Evolutionary conservation across 2,888 invertebrate species (phyloP).

Genomic region (Shargacucullia verbasci): DNA sequence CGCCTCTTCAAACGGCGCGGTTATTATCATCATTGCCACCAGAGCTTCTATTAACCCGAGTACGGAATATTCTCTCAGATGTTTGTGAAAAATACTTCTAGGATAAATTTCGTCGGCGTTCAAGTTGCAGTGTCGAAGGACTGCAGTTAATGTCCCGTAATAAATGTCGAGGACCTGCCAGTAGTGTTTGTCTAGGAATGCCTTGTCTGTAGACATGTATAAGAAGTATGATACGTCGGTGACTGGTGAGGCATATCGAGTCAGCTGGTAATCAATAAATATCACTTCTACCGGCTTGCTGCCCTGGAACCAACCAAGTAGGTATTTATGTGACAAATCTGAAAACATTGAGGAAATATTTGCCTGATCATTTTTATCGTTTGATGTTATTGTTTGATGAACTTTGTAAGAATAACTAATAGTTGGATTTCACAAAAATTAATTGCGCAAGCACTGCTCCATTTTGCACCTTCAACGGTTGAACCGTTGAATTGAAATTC

Average conservation of each 20-base stretch:
- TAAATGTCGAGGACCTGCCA: slow-evolving; percentile 71
- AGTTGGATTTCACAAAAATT: too few relatives aligned
- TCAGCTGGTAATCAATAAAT: slow-evolving; percentile 74
- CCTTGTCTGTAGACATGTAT: slow-evolving; percentile 73
- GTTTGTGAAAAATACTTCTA: slow-evolving; percentile 66
- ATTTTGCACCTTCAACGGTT: background rate
- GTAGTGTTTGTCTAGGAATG: slow-evolving; percentile 70
- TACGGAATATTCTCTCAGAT: slow-evolving; percentile 74
- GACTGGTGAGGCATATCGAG: slow-evolving; percentile 74
- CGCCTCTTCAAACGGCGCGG: slow-evolving; percentile 74
- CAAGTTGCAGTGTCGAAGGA: slow-evolving; percentile 73
- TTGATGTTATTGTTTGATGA: too few relatives aligned
- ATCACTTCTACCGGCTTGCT: slow-evolving; percentile 72
- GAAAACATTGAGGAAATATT: background rate
- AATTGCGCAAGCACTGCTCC: too few relatives aligned
- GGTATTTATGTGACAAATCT: slow-evolving; percentile 3
- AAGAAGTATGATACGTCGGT: slow-evolving; percentile 77
- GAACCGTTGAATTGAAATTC: background rate
- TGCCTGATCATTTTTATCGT: background rate
- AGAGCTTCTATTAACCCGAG: slow-evolving; percentile 78
- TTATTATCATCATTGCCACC: slow-evolving; percentile 81
- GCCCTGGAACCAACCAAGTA: slow-evolving; percentile 70
- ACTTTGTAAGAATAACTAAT: too few relatives aligned
- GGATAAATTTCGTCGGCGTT: slow-evolving; percentile 71
- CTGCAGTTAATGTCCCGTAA: slow-evolving; percentile 74